phyloP scores from a whole-genome alignment of 2,113 vertebrate species.

The Sigmodon hispidus region DNA sequence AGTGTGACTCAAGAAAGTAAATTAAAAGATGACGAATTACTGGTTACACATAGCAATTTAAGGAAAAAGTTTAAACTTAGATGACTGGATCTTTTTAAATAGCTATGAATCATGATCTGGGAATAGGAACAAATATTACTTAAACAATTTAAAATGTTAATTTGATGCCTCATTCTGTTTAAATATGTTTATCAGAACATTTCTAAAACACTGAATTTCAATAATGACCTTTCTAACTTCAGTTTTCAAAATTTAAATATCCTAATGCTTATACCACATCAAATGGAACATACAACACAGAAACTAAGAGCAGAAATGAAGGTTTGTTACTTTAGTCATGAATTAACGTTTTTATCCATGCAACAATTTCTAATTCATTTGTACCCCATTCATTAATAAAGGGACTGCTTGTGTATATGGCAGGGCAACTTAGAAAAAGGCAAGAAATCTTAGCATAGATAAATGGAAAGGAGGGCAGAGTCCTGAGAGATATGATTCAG shows the following conservation, averaged over 20 bases:
- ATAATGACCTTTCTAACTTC: background rate
- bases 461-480: too few species aligned
- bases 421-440: too few species aligned
- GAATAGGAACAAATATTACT: slow-evolving; percentile 57
- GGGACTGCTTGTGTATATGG: too few species aligned
- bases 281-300: background rate
- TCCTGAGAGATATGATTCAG: too few species aligned
- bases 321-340: background rate
- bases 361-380: background rate
- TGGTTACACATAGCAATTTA: background rate
- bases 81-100: slow-evolving; percentile 20
- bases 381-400: too few species aligned
- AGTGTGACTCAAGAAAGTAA: background rate
- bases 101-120: slow-evolving; percentile 47
- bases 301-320: background rate
- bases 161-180: slow-evolving; percentile 37
- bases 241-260: slow-evolving; percentile 21
- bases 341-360: background rate
- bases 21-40: slow-evolving; percentile 38
- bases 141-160: slow-evolving; percentile 57
- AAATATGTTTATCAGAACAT: slow-evolving; percentile 25
- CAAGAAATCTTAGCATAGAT: too few species aligned
- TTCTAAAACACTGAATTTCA: slow-evolving; percentile 12
- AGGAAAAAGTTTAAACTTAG: background rate
- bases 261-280: background rate